A percentile compares a stretch with the other conserved stretches of the same genome.
phyloP scores from a whole-genome alignment of 2,888 invertebrate species.

The Parelbella ahira region DNA sequence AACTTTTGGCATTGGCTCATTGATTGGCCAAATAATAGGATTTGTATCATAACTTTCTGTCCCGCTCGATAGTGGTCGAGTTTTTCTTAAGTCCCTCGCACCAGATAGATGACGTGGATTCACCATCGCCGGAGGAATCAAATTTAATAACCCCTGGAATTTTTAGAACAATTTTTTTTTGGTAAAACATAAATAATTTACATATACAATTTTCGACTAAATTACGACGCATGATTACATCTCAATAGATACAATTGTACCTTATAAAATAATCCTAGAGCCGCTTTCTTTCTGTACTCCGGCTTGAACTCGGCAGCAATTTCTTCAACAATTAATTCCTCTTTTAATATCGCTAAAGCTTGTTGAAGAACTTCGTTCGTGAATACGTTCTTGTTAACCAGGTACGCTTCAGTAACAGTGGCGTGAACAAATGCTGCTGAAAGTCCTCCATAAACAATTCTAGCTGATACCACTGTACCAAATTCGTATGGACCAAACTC shows the following conservation, averaged over 20 bases:
- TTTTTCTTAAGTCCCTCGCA: constrained; percentile 59
- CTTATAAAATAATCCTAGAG: constrained; percentile 84
- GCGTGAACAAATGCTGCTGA: constrained; percentile 79
- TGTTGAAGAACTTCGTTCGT: constrained; percentile 69
- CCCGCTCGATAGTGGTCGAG: constrained; percentile 81
- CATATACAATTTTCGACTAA: no score
- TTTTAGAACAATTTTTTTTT: no score
- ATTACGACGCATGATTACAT: no score
- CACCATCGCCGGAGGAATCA: constrained; percentile 66
- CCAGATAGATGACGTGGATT: constrained; percentile 76
- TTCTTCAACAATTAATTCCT: constrained; percentile 81
- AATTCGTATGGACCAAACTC: constrained; percentile 59
- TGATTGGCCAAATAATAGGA: constrained; percentile 83
- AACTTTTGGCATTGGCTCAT: constrained; percentile 83
- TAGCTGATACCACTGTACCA: constrained; percentile 61
- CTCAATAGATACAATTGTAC: constrained; percentile 60
- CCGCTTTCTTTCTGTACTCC: constrained; percentile 80
- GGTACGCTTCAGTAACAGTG: constrained; percentile 73
- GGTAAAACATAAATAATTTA: no score
- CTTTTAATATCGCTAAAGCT: constrained; percentile 75
- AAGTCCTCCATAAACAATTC: constrained; percentile 83
- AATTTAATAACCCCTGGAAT: constrained; percentile 70
- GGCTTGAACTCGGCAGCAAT: constrained; percentile 80
- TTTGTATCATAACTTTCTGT: constrained; percentile 83
- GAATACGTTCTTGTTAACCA: constrained; percentile 53